phyloP scores from a whole-genome alignment of 2,888 invertebrate species.

The Meloe dianella region DNA sequence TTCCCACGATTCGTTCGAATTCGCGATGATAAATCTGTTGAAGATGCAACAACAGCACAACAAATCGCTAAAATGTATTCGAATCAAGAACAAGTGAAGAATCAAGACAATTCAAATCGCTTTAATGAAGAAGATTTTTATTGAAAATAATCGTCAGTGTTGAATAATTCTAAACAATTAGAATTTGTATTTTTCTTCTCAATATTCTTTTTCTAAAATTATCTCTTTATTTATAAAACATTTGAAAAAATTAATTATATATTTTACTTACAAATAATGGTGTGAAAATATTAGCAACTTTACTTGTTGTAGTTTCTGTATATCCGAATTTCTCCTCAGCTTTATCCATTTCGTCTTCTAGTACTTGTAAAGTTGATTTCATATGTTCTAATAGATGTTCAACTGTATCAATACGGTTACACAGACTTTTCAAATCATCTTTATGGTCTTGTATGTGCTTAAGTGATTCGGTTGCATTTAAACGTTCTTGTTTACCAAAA shows the following conservation, averaged over 20 bases:
- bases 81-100: slow-evolving; percentile 89
- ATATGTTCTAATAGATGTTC: slow-evolving; percentile 45
- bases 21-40: slow-evolving; percentile 89
- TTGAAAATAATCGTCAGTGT: slow-evolving; percentile 44
- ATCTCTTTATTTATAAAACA: neutral
- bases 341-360: slow-evolving; percentile 46
- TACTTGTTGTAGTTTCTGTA: slow-evolving; percentile 37
- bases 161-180: slow-evolving; percentile 33
- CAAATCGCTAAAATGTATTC: slow-evolving; percentile 92
- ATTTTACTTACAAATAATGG: slow-evolving; percentile 47
- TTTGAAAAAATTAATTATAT: too few species aligned
- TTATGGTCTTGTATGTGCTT: slow-evolving; percentile 39
- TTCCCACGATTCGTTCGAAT: slow-evolving; percentile 93
- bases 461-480: slow-evolving; percentile 42
- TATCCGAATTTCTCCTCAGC: slow-evolving; percentile 42
- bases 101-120: slow-evolving; percentile 58
- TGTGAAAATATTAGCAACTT: slow-evolving; percentile 47
- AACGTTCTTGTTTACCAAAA: slow-evolving; percentile 44
- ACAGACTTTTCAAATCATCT: slow-evolving; percentile 42
- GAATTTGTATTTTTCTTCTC: slow-evolving; percentile 34
- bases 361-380: slow-evolving; percentile 41
- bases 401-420: slow-evolving; percentile 44
- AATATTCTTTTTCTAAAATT: slow-evolving; percentile 39
- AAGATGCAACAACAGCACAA: slow-evolving; percentile 88
- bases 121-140: slow-evolving; percentile 69